A percentile compares a stretch with the other conserved stretches of the same genome.
Evolutionary conservation across 2,888 invertebrate species (phyloP).

Genomic region (Ormyrus nitidulus): DNA sequence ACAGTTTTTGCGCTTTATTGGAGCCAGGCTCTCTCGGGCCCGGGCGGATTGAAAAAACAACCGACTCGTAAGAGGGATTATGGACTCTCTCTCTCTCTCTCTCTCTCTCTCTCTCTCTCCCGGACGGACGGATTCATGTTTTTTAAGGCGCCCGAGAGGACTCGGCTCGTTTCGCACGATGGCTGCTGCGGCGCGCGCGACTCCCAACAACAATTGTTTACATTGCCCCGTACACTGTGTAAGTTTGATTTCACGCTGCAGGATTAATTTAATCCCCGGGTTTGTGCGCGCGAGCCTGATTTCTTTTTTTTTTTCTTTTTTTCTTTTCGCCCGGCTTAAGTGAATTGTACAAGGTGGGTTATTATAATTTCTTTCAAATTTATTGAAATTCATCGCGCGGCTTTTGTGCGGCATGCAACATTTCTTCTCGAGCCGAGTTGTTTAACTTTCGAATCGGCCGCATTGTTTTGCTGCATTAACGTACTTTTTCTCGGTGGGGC

Average conservation of each 20-base stretch:
- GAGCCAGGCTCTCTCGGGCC: background rate
- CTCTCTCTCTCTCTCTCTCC: background rate
- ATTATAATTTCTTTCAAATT: slow-evolving; percentile 36
- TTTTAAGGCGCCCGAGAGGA: slow-evolving; percentile 4
- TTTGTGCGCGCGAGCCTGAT: background rate
- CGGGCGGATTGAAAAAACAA: slow-evolving; percentile 15
- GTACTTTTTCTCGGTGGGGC: background rate
- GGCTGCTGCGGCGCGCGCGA: slow-evolving; percentile 3
- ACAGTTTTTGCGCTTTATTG: slow-evolving; percentile 54
- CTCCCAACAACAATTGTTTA: slow-evolving; percentile 32
- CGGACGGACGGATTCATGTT: slow-evolving; percentile 8
- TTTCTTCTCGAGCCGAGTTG: background rate
- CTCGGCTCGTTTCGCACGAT: background rate
- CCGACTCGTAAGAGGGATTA: slow-evolving; percentile 20
- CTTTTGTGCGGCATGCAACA: background rate
- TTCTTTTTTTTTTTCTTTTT: background rate
- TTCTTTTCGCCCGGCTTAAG: background rate
- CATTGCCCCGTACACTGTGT: slow-evolving; percentile 25
- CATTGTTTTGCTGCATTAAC: slow-evolving; percentile 47
- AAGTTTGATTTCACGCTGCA: slow-evolving; percentile 51
- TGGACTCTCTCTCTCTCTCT: slow-evolving; percentile 1
- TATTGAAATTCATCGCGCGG: slow-evolving; percentile 34
- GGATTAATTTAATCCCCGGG: slow-evolving; percentile 50
- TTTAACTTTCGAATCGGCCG: slow-evolving; percentile 43
- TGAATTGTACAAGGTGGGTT: background rate